Evolutionary conservation across 2,888 invertebrate genomes (phyloP).

Genomic region (Cephalotes varians): DNA sequence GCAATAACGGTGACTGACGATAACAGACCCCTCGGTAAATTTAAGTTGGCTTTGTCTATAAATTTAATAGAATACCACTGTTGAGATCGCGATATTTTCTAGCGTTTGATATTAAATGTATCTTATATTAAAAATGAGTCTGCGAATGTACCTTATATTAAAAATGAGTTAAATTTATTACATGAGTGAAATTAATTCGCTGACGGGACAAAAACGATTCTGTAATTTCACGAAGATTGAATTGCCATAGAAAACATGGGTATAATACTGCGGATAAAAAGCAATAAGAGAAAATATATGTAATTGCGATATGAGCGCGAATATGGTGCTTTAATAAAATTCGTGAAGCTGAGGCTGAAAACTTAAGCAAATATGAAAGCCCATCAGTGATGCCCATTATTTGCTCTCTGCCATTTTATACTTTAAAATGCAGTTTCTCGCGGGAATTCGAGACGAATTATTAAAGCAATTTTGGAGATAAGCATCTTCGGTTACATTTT

Average conservation of each 20-base stretch:
- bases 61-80: not conserved
- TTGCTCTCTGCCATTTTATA: constrained; percentile 38
- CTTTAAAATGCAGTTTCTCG: not conserved
- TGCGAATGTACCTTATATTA: not conserved
- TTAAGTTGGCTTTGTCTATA: not conserved
- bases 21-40: not conserved
- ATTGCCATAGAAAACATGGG: not conserved
- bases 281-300: constrained; percentile 15
- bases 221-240: not conserved
- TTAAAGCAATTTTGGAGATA: not conserved
- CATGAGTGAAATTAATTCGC: constrained; percentile 12
- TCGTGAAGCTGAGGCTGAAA: constrained; percentile 40
- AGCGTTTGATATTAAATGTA: not conserved
- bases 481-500: not conserved
- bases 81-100: not conserved
- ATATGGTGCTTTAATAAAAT: constrained; percentile 62
- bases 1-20: not conserved
- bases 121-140: not conserved
- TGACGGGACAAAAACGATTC: not conserved
- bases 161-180: not conserved
- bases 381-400: constrained; percentile 26
- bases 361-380: constrained; percentile 53
- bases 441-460: not conserved
- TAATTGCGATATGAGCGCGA: constrained; percentile 57
- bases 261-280: constrained; percentile 8